Percentiles rank a stretch among this genome's conserved stretches.
These are phyloP conservation scores for Phoxinus phoxinus DNA, from an alignment of 2,113 vertebrate species.

Conservation along the genomic window DNA sequence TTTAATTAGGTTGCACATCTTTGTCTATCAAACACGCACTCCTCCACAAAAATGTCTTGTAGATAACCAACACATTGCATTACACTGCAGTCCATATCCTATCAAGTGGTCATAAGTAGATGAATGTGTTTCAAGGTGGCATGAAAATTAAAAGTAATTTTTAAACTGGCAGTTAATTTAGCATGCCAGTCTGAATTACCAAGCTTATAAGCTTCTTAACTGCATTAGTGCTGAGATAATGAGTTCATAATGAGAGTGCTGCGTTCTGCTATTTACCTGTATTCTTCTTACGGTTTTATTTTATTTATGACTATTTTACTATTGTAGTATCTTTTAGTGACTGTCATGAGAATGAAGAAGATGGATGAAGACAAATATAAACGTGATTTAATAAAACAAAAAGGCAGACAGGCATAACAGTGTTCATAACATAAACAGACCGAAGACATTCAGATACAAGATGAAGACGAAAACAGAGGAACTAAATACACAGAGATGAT, in stretches of 20 bases:
- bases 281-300: neutral
- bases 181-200: slow-evolving; percentile 38
- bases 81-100: neutral
- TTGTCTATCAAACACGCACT: slow-evolving; percentile 9
- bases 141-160: slow-evolving; percentile 34
- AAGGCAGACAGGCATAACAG: too few species aligned
- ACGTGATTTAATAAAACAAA: too few species aligned
- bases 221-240: slow-evolving; percentile 13
- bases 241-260: slow-evolving; percentile 14
- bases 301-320: neutral
- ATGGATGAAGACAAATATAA: too few species aligned
- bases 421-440: too few species aligned
- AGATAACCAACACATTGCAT: neutral
- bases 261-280: slow-evolving; percentile 9
- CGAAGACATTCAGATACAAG: too few species aligned
- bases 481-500: too few species aligned
- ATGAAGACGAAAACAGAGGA: too few species aligned
- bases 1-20: slow-evolving; percentile 24
- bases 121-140: slow-evolving; percentile 32
- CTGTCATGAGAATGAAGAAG: too few species aligned
- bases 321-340: neutral
- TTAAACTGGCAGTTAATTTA: slow-evolving; percentile 26
- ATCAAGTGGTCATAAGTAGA: neutral
- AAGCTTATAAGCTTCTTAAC: slow-evolving; percentile 36
- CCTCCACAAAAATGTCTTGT: neutral